A percentile compares a stretch with the other conserved stretches of the same genome.
phyloP scores from a whole-genome alignment of 2,888 invertebrate genomes.

The Drosophila niveifrons region DNA sequence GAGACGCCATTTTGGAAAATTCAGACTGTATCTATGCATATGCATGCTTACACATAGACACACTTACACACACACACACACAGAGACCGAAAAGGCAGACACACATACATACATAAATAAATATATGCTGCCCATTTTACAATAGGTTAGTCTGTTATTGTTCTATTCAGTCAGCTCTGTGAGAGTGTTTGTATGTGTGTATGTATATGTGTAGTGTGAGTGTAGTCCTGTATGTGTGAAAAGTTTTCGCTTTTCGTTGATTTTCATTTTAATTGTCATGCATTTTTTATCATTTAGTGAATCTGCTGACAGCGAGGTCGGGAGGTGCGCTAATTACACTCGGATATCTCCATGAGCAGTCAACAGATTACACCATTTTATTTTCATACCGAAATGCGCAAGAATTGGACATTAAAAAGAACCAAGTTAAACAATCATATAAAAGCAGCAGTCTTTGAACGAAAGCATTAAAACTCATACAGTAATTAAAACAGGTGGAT shows the following conservation, averaged over 20 bases:
- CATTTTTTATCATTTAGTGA: conserved; percentile 36
- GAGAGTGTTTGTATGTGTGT: conserved; percentile 14
- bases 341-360: not conserved
- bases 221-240: conserved; percentile 44
- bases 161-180: conserved; percentile 45
- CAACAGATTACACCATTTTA: not conserved
- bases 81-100: no score
- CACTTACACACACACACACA: conserved; percentile 9
- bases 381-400: not conserved
- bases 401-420: not conserved
- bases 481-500: not conserved
- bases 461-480: not conserved
- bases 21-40: conserved; percentile 33
- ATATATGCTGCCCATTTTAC: conserved; percentile 64
- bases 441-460: not conserved
- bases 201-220: conserved; percentile 10
- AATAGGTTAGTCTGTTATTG: conserved; percentile 80
- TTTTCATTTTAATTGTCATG: conserved; percentile 73
- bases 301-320: conserved; percentile 8
- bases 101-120: conserved; percentile 17
- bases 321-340: conserved; percentile 1
- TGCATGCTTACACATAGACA: conserved; percentile 27
- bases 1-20: conserved; percentile 63
- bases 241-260: conserved; percentile 77
- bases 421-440: not conserved